Percentiles rank a stretch among this genome's conserved stretches.
Evolutionary conservation across 2,797 vertebrate genomes (phyloP).

Genomic region (Galago senegalensis): DNA sequence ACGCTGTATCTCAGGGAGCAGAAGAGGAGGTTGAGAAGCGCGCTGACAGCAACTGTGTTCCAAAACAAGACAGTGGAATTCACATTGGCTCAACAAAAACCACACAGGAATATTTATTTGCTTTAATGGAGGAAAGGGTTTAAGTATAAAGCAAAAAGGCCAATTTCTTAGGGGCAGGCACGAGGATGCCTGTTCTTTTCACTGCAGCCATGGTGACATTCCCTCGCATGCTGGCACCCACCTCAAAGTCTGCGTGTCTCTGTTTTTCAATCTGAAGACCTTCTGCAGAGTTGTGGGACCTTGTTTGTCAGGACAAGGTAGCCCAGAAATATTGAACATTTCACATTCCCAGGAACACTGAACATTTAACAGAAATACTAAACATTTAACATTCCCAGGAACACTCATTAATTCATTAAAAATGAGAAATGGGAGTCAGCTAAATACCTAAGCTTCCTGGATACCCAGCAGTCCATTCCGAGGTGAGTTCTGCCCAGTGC

Average conservation of each 20-base stretch:
- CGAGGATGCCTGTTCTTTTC: too few species aligned
- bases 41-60: background rate
- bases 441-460: background rate
- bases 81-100: background rate
- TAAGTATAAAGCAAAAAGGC: background rate
- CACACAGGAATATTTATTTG: background rate
- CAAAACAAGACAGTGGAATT: background rate
- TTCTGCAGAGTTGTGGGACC: background rate
- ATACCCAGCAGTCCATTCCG: too few species aligned
- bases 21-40: background rate
- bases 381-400: background rate
- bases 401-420: background rate
- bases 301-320: background rate
- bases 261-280: background rate
- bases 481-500: background rate
- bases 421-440: background rate
- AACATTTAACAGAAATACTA: background rate
- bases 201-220: background rate
- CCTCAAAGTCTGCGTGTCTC: accelerated
- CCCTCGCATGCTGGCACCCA: accelerated
- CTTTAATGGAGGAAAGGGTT: background rate
- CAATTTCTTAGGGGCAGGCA: background rate
- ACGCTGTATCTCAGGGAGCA: background rate
- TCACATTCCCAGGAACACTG: background rate
- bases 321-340: background rate